Evolutionary conservation across 2,113 vertebrate species (phyloP).

Genomic region (Xiphias gladius): DNA sequence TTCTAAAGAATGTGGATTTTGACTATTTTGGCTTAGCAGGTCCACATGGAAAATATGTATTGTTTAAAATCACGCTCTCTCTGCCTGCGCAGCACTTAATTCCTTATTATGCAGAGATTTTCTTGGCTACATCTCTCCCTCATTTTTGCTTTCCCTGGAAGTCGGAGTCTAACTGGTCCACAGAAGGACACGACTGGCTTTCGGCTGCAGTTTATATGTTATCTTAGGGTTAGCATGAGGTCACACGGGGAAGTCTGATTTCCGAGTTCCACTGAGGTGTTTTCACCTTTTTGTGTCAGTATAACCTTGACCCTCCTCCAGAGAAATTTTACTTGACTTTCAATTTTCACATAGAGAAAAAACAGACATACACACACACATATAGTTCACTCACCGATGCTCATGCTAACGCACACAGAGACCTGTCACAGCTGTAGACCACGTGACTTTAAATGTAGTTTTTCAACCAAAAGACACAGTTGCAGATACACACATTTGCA

Average conservation of each 20-base stretch:
- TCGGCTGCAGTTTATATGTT: conserved; percentile 34
- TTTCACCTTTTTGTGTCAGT: conserved; percentile 54
- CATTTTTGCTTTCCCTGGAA: conserved; percentile 27
- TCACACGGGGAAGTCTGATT: conserved; percentile 50
- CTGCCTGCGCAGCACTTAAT: conserved; percentile 50
- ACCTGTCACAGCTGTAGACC: conserved; percentile 38
- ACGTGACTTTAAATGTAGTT: conserved; percentile 47
- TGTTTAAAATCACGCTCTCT: conserved; percentile 47
- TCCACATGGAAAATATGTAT: conserved; percentile 53
- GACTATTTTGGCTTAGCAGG: conserved; percentile 47
- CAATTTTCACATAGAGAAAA: conserved; percentile 5
- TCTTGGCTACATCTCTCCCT: conserved; percentile 45
- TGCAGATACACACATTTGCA: conserved; percentile 7
- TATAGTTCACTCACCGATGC: background rate
- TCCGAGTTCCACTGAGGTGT: conserved; percentile 26
- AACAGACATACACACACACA: background rate
- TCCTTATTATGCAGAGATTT: conserved; percentile 63
- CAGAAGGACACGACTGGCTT: conserved; percentile 13
- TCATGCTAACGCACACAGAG: conserved; percentile 2
- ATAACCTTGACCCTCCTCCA: conserved; percentile 48
- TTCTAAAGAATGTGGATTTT: conserved; percentile 47
- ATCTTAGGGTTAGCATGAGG: conserved; percentile 19
- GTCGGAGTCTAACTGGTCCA: conserved; percentile 38
- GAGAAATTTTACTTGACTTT: conserved; percentile 19
- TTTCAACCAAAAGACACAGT: background rate